These are phyloP conservation scores for Helicorthomorpha holstii DNA, from an alignment of 1,140 invertebrate genomes.

Conservation along the genomic window DNA sequence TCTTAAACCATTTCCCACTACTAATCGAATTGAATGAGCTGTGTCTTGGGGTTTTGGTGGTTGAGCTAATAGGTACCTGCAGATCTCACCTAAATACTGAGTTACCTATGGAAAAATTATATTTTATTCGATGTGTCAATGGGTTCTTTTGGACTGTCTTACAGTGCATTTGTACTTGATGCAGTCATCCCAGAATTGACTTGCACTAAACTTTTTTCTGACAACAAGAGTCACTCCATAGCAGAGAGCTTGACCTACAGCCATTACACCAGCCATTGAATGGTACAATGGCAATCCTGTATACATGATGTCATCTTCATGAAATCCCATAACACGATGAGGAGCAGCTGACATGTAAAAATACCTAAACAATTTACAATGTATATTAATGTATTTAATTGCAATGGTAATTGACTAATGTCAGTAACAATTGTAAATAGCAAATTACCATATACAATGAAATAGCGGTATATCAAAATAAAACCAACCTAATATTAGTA, in stretches of 20 bases:
- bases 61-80: constrained; percentile 83
- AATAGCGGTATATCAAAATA: too few relatives aligned
- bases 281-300: constrained; percentile 85
- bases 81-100: constrained; percentile 99
- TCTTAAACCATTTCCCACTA: constrained; percentile 90
- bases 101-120: constrained; percentile 42
- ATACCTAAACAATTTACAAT: too few relatives aligned
- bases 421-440: too few relatives aligned
- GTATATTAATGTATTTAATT: too few relatives aligned
- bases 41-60: constrained; percentile 55
- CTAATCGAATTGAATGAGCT: constrained; percentile 64
- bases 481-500: constrained; percentile 56
- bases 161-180: constrained; percentile 88
- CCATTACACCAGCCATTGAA: constrained; percentile 74
- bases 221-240: constrained; percentile 72
- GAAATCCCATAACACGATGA: constrained; percentile 16
- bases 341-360: background rate
- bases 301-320: constrained; percentile 59
- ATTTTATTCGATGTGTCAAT: too few relatives aligned
- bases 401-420: too few relatives aligned
- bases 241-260: constrained; percentile 60
- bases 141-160: too few relatives aligned
- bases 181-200: constrained; percentile 88
- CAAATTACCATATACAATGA: too few relatives aligned
- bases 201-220: constrained; percentile 86